Evolutionary conservation across 2,797 vertebrate species (phyloP).

Genomic region (Anabas testudineus): DNA sequence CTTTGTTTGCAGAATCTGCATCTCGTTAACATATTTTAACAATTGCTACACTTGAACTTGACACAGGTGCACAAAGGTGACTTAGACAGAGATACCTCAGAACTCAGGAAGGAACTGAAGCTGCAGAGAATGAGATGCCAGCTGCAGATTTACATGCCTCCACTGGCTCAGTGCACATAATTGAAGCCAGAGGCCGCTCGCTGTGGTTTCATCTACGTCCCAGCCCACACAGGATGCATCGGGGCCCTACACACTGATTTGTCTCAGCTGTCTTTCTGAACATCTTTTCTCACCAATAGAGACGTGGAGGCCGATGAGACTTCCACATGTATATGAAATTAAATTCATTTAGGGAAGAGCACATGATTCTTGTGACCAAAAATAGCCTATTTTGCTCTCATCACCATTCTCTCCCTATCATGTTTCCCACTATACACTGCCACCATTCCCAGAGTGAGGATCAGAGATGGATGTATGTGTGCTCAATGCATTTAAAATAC

Average conservation of each 20-base stretch:
- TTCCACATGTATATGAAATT: constrained; percentile 77
- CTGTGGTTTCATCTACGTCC: constrained; percentile 75
- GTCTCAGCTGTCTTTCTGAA: constrained; percentile 80
- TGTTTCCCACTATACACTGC: constrained; percentile 25
- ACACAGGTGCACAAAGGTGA: constrained; percentile 69
- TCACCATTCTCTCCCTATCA: constrained; percentile 35
- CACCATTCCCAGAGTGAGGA: constrained; percentile 51
- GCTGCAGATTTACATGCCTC: constrained; percentile 81
- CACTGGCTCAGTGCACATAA: constrained; percentile 80
- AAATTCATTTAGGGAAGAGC: constrained; percentile 81
- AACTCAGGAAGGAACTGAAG: constrained; percentile 60
- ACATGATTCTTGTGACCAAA: constrained; percentile 68
- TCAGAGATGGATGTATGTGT: constrained; percentile 70
- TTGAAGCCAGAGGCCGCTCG: constrained; percentile 79
- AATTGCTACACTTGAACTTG: constrained; percentile 55
- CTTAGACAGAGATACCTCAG: constrained; percentile 74
- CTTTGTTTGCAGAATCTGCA: constrained; percentile 13
- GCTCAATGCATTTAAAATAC: constrained; percentile 70
- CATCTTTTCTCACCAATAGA: constrained; percentile 79
- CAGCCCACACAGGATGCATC: constrained; percentile 77
- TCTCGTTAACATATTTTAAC: constrained; percentile 22
- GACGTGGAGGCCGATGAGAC: constrained; percentile 74
- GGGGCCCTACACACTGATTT: constrained; percentile 79
- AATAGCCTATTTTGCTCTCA: constrained; percentile 37
- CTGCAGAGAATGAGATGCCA: constrained; percentile 75